These are phyloP conservation scores for Hoplias malabaricus DNA, from an alignment of 2,113 vertebrate genomes.

Conservation along the genomic window DNA sequence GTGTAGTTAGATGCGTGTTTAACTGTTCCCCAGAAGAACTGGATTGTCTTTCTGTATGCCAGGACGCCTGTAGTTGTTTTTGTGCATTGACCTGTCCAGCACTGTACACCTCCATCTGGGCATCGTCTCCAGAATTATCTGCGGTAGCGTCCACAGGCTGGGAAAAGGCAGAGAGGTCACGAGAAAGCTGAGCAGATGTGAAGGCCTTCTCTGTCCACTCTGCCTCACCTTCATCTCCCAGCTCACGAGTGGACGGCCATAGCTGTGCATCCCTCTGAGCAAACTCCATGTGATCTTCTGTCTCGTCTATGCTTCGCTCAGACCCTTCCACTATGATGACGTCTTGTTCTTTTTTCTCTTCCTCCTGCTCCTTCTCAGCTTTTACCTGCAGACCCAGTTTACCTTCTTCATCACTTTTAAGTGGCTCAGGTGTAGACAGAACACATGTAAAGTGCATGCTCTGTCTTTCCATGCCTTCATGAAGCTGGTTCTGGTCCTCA, in stretches of 20 bases:
- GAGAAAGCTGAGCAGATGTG: neutral
- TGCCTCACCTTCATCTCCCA: neutral
- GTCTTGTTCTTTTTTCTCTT: conserved; percentile 32
- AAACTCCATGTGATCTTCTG: conserved; percentile 1
- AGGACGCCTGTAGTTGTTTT: conserved; percentile 14
- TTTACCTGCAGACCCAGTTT: conserved; percentile 50
- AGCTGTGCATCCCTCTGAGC: neutral
- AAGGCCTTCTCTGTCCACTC: conserved; percentile 11
- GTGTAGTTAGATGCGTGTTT: neutral
- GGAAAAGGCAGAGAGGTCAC: conserved; percentile 9
- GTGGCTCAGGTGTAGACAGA: neutral
- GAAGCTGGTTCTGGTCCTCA: conserved; percentile 10
- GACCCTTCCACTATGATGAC: conserved; percentile 6
- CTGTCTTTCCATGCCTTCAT: conserved; percentile 4
- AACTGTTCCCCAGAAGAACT: neutral
- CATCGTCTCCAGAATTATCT: conserved; percentile 8
- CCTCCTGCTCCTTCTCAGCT: conserved; percentile 49
- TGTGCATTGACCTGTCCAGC: neutral
- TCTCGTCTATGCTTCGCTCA: neutral
- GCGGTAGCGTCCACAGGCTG: neutral
- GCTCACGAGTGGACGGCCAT: neutral
- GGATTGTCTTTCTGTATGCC: conserved; percentile 3
- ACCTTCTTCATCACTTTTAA: neutral
- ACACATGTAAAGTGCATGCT: neutral
- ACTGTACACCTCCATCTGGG: conserved; percentile 6